These are phyloP conservation scores for Sitophilus oryzae DNA, from an alignment of 1,140 invertebrate genomes.

Conservation along the genomic window DNA sequence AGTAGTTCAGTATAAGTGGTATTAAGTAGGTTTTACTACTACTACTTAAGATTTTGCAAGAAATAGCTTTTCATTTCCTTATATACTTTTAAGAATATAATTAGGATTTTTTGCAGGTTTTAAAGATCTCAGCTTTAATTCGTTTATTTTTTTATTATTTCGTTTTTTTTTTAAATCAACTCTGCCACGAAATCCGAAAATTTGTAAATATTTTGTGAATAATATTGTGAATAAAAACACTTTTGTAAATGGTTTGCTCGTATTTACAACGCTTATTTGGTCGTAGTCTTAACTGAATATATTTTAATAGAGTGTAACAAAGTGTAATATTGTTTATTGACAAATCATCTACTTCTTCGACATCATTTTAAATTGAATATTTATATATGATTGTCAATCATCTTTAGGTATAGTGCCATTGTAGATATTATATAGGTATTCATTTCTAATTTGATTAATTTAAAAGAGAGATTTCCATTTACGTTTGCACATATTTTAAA, in stretches of 20 bases:
- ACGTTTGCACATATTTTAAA: constrained; percentile 37
- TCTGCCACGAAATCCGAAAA: constrained; percentile 19
- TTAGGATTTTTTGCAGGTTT: constrained; percentile 25
- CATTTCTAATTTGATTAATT: constrained; percentile 25
- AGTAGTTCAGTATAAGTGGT: no score
- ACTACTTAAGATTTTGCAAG: no score
- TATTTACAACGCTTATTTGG: constrained; percentile 17
- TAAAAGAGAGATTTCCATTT: constrained; percentile 30
- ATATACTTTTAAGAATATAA: constrained; percentile 14
- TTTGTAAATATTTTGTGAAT: constrained; percentile 31
- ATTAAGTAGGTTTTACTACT: no score
- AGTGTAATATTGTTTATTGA: constrained; percentile 5
- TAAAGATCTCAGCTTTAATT: constrained; percentile 31
- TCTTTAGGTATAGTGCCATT: constrained; percentile 33
- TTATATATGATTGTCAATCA: constrained; percentile 26
- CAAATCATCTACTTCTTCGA: not conserved
- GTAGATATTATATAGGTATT: constrained; percentile 30
- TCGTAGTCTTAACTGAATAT: constrained; percentile 3
- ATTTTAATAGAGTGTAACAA: constrained; percentile 10
- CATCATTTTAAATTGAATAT: constrained; percentile 8
- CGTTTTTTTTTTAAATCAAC: constrained; percentile 1
- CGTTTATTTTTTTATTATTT: constrained; percentile 10
- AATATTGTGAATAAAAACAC: constrained; percentile 25
- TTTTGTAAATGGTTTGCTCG: constrained; percentile 26
- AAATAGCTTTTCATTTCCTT: not conserved